Evolutionary conservation across 2,888 invertebrate genomes (phyloP), one percentile per base, ranked within the genome.

Genomic region (Lithophane semibrunnea): DNA sequence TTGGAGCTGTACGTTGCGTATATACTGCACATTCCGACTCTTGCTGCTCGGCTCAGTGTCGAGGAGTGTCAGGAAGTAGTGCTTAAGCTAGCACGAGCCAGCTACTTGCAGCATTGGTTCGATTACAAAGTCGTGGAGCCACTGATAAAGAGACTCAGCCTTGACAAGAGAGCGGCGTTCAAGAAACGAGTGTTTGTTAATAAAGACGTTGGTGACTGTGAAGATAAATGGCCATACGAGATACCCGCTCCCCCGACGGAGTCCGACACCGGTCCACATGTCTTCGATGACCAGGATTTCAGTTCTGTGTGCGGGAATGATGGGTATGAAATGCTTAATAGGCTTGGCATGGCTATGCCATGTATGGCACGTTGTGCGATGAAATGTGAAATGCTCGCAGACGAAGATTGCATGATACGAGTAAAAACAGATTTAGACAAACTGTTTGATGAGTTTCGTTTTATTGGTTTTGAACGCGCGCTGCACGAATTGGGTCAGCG

Each of bases 361-460:
- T 0, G 16, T 37, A 67, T 69, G 58, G 8, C 5, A 61, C 52
- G 60, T 44, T 61, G 60, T 61, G 44, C 5, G 29, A 60, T 52
- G 80, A 18, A 44, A 52, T 29, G 2, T 24, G 9, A n/a, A 0
- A 9, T 10, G 7, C 85, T 64, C 84, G 52, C 5, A 52, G 52
- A 18, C 1, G 29, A n/a, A 24, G 56, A 37, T 44, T 93, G 91
- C 37, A 63, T 61, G 52, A 9, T 54, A 3, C 49, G 2, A 71
- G 37, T 68, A n/a, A 86, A 90, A 75, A 89, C 93, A 10, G 85
- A 89, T 66, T 85, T 95, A 13, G 93, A 95, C 73, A 81, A 87
- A 58, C 82, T 95, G 24, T 95, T 93, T 61, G 92, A 94, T 72
- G 90, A 92, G 63, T 95, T 92, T 77, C 91, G 95, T 3, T 94